A percentile compares a stretch with the other conserved stretches of the same genome.
phyloP scores from a whole-genome alignment of 2,888 invertebrate genomes.

The Dryomyza anilis region DNA sequence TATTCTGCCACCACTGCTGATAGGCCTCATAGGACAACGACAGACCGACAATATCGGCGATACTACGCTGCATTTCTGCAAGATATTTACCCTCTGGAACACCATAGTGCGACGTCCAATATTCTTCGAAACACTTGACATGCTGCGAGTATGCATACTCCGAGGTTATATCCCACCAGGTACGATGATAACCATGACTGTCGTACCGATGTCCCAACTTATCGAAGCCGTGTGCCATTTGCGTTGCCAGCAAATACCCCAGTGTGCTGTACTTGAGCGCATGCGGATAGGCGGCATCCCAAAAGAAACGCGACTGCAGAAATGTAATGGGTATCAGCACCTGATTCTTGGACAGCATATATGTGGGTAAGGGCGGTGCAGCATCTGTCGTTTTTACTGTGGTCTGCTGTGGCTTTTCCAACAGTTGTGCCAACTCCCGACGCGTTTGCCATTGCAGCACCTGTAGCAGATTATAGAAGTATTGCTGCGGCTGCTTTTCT shows the following conservation, averaged over 20 bases:
- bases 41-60: constrained; percentile 54
- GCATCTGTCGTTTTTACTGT: constrained; percentile 35
- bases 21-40: constrained; percentile 54
- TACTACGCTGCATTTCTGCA: constrained; percentile 41
- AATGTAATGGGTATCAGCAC: constrained; percentile 51
- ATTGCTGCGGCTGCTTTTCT: constrained; percentile 33
- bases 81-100: constrained; percentile 42
- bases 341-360: constrained; percentile 46
- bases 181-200: constrained; percentile 46
- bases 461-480: constrained; percentile 47
- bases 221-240: constrained; percentile 55
- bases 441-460: constrained; percentile 49
- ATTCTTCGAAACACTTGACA: constrained; percentile 50
- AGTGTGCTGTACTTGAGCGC: constrained; percentile 52
- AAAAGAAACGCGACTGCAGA: constrained; percentile 54
- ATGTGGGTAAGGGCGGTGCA: constrained; percentile 44
- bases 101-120: constrained; percentile 47
- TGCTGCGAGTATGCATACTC: constrained; percentile 43
- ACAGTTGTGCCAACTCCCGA: constrained; percentile 39
- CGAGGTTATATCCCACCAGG: constrained; percentile 52
- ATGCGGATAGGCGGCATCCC: constrained; percentile 52
- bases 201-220: constrained; percentile 51
- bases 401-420: constrained; percentile 46
- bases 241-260: constrained; percentile 51
- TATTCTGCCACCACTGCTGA: constrained; percentile 50